These are phyloP conservation scores for Vollenhovia emeryi DNA, from an alignment of 1,140 invertebrate genomes.

Conservation along the genomic window DNA sequence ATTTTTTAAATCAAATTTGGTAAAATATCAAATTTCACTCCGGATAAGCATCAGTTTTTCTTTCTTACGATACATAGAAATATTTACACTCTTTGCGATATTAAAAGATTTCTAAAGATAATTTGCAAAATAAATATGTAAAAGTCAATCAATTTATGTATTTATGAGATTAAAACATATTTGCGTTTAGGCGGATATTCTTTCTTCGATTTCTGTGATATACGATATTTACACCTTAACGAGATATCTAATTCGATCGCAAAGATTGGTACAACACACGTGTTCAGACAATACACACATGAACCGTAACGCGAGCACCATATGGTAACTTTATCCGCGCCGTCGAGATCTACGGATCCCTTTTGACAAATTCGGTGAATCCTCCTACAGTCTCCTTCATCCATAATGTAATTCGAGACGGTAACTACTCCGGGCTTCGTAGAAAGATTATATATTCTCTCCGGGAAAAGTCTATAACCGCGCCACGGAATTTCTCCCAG, in stretches of 20 bases:
- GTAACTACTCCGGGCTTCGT: slow-evolving; percentile 65
- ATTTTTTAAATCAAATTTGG: not conserved
- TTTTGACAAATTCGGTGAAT: slow-evolving; percentile 73
- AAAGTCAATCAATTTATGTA: not conserved
- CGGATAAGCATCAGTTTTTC: not conserved
- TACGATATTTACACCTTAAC: not conserved
- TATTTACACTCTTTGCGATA: not conserved
- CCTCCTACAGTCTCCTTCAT: slow-evolving; percentile 67
- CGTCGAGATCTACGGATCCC: slow-evolving; percentile 61
- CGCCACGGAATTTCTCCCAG: slow-evolving; percentile 39
- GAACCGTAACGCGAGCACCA: slow-evolving; percentile 20
- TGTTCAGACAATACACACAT: slow-evolving; percentile 57
- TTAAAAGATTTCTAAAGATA: slow-evolving; percentile 5
- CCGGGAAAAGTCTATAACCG: slow-evolving; percentile 57
- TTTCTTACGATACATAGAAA: not conserved
- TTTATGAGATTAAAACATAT: not conserved
- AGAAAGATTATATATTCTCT: slow-evolving; percentile 67
- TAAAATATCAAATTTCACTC: not conserved
- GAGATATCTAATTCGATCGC: slow-evolving; percentile 39
- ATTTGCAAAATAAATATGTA: not conserved
- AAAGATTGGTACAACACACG: slow-evolving; percentile 38
- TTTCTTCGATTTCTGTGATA: not conserved
- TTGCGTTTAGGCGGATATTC: not conserved
- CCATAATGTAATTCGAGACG: slow-evolving; percentile 75
- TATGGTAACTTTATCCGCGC: slow-evolving; percentile 64